These are phyloP conservation scores for Tineola bisselliella DNA, from an alignment of 2,888 invertebrate species.

Conservation along the genomic window DNA sequence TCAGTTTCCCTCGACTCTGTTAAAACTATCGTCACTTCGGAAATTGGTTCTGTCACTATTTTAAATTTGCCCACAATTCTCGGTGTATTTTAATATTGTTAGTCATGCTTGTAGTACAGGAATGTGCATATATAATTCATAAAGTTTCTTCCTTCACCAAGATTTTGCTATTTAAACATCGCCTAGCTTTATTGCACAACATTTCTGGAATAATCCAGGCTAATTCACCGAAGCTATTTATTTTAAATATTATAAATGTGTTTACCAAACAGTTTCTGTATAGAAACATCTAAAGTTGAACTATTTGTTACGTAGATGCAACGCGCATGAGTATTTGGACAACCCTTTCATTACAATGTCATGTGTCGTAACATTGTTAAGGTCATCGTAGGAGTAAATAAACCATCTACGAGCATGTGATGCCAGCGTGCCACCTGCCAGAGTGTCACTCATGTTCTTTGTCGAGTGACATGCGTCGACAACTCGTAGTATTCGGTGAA, in stretches of 20 bases:
- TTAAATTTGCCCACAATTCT: background rate
- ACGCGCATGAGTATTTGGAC: background rate
- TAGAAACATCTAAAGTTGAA: no score
- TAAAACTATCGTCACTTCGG: conserved; percentile 1
- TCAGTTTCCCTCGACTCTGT: background rate
- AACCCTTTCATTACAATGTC: conserved; percentile 5
- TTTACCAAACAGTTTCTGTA: no score
- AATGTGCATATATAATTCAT: no score
- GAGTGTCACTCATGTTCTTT: conserved; percentile 19
- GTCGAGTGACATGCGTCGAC: conserved; percentile 27
- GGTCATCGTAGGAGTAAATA: conserved; percentile 9
- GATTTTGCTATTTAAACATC: no score
- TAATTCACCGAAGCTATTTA: no score
- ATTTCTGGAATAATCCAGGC: no score
- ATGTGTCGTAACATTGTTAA: conserved; percentile 7
- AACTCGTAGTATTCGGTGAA: background rate
- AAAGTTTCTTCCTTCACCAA: no score
- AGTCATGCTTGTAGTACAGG: background rate
- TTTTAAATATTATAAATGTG: no score
- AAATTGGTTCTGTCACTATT: background rate
- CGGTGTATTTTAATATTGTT: background rate
- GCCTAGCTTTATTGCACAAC: no score
- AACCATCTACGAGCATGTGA: conserved; percentile 5
- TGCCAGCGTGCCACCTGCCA: conserved; percentile 11
- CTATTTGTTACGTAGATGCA: no score